Percentiles rank a stretch among this genome's conserved stretches.
phyloP scores from a whole-genome alignment of 2,888 invertebrate species.

The Napeogenes inachia region DNA sequence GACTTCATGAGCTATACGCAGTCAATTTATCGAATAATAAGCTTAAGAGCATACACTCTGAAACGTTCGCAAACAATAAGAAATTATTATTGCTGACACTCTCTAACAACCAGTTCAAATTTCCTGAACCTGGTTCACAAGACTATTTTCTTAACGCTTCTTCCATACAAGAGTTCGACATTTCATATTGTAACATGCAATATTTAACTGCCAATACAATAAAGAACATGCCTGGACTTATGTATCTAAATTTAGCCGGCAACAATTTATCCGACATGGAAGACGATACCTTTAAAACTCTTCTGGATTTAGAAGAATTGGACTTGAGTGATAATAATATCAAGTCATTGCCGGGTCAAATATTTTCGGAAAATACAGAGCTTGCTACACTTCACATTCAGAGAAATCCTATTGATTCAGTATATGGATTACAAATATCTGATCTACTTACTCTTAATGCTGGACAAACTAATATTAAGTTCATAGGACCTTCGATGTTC shows the following conservation, averaged over 20 bases:
- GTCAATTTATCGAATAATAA: conserved; percentile 83
- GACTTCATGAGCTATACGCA: conserved; percentile 80
- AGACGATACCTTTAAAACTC: conserved; percentile 78
- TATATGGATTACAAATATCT: conserved; percentile 79
- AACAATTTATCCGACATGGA: conserved; percentile 81
- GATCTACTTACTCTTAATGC: conserved; percentile 82
- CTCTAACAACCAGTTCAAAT: conserved; percentile 80
- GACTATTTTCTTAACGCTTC: conserved; percentile 78
- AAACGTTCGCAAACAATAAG: conserved; percentile 82
- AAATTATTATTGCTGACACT: conserved; percentile 82
- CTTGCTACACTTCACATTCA: conserved; percentile 83
- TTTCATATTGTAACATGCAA: conserved; percentile 82
- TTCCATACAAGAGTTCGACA: conserved; percentile 83
- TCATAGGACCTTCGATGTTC: conserved; percentile 81
- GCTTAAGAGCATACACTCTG: conserved; percentile 81
- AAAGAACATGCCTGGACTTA: conserved; percentile 79
- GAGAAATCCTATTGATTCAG: conserved; percentile 81
- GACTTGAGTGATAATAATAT: conserved; percentile 85
- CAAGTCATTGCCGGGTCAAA: conserved; percentile 77
- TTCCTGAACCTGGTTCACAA: conserved; percentile 57
- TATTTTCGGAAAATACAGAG: conserved; percentile 81
- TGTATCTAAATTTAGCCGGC: conserved; percentile 82
- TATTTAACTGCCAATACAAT: conserved; percentile 81
- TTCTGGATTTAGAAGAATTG: conserved; percentile 82
- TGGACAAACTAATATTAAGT: conserved; percentile 81